phyloP scores from a whole-genome alignment of 2,888 invertebrate genomes.

The Poecilobothrus nobilitatus region DNA sequence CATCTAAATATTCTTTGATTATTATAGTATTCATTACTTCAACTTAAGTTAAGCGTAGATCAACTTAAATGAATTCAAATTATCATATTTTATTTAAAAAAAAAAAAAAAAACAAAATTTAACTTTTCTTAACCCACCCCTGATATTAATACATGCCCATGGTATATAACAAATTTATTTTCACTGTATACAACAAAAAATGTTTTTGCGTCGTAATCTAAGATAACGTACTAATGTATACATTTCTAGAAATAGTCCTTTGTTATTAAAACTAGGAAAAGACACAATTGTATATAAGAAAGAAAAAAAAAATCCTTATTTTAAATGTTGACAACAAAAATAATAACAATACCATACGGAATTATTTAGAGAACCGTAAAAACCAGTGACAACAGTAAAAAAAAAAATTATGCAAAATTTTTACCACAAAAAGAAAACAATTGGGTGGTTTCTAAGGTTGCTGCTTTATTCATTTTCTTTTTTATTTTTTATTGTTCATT shows the following conservation, averaged over 20 bases:
- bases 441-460: neutral
- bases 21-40: too few species aligned
- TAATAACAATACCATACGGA: neutral
- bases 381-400: neutral
- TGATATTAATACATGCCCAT: too few species aligned
- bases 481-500: too few species aligned
- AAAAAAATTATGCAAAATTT: neutral
- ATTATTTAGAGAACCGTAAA: neutral
- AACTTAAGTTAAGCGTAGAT: neutral
- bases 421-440: neutral
- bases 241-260: too few species aligned
- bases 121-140: neutral
- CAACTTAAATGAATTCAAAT: neutral
- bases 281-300: too few species aligned
- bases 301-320: neutral
- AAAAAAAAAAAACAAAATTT: too few species aligned
- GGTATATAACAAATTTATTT: too few species aligned
- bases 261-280: too few species aligned
- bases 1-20: too few species aligned
- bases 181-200: too few species aligned
- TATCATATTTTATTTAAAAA: neutral
- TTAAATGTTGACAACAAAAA: neutral
- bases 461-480: neutral
- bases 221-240: too few species aligned
- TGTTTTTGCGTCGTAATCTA: too few species aligned